Evolutionary conservation across 1,140 invertebrate species (phyloP), one percentile per base, ranked within the genome.

Genomic region (Drosophila asahinai): DNA sequence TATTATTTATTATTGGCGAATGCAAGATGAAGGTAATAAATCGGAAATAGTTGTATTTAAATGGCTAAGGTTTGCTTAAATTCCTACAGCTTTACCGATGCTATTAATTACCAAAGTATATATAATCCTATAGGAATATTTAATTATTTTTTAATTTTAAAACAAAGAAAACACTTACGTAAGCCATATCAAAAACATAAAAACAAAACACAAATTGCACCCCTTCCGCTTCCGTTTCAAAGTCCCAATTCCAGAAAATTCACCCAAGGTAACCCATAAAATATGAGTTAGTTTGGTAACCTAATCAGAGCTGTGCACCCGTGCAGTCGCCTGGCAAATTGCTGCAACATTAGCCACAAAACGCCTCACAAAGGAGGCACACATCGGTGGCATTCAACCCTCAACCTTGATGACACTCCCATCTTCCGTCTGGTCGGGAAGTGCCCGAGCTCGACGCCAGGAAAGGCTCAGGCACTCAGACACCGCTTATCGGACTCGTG

Each of bases 261-360:
- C 22, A 42, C 54, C 52, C 52, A 40, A 55, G 52, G 19, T 71
- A 40, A 19, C 49, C 27, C 51, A 40, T 72, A 73, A 60, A 73
- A 72, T 60, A 43, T 73, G 43, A 52, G 57, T 38, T 45, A 61
- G 70, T 45, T 52, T 60, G 67, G 71, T 74, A 74, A 74, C 71
- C 71, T 74, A 73, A 74, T 74, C 71, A 71, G 38, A 49, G 68
- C 38, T 48, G 19, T 55, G 71, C 43, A 27, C 27, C 57, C 68
- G 71, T 42, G 51, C 43, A 72, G 52, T 59, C 71, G 71, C 71
- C 71, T 73, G 67, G 68, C 55, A 74, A 74, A 74, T 74, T 60
- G 30, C 71, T 48, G 49, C 40, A 25, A 68, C 40, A 71, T 71
- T 54, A 68, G 19, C 62, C 43, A n/a, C 52, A 15, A 14, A 43